Base-by-base conservation (phyloP, 2,888 invertebrate species). In the Noctua janthe region DNA sequence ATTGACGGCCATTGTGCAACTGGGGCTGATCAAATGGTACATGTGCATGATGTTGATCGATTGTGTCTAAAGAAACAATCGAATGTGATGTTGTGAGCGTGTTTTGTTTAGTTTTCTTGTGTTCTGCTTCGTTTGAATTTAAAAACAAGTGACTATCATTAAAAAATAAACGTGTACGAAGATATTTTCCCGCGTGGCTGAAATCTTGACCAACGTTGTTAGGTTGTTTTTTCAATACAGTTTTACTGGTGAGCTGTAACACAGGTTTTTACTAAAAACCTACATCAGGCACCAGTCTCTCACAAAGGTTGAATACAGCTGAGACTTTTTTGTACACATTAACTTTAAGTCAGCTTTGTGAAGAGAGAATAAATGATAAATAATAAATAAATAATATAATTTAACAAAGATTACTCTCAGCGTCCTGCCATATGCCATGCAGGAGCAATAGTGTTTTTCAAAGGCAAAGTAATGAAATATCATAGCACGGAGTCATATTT, bases 1-100 rank as follows among this genome's bases (percentile, higher is more conserved):
- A 92, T 93, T 89, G 90, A 87, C 85, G 90, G 71, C 51, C 88
- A 91, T 92, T 92, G 92, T 91, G 92, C 91, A 92, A 92, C 90
- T 81, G 90, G 86, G 88, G 74, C 74, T 79, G 78, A 56, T 90
- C 88, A 84, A 88, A 89, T 88, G 74, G 74, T 72, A 54, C 82
- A 75, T 83, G 79, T 77, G 80, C 76, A 78, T 86, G 86, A 85
- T 82, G 82, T 84, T 83, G 89, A 89, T 90, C 88, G 88, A 82
- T 88, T 80, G 89, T 80, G 81, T 75, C 74, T 80, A 77, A 78
- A 75, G 86, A 78, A 87, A 87, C 81, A 76, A 75, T 87, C 76
- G 69, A 66, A 86, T 79, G 74, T 49, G 47, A 74, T 85, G 66
- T 29, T 76, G 17, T 76, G 56, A 66, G 29, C 69, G 15, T 71